Conservation (phyloP, 2,888 invertebrate genomes). For the Hypselothyrea guttata region DNA sequence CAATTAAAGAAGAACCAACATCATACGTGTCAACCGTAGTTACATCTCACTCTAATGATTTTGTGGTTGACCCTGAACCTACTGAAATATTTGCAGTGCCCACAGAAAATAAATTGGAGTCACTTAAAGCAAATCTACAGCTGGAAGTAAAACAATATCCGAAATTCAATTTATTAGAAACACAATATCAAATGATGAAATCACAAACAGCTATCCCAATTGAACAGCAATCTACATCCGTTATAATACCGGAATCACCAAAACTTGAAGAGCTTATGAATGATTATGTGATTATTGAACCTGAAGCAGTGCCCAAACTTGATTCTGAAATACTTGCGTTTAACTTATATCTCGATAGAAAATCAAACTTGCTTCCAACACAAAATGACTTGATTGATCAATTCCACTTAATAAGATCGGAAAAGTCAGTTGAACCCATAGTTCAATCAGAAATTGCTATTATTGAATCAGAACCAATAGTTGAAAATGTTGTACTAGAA, state of each 20-base stretch:
- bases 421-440: slow-evolving; percentile 2
- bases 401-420: slow-evolving; percentile 17
- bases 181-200: slow-evolving; percentile 43
- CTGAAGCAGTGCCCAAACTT: slow-evolving; percentile 58
- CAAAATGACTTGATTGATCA: slow-evolving; percentile 11
- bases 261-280: slow-evolving; percentile 37
- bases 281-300: slow-evolving; percentile 75
- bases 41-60: slow-evolving; percentile 54
- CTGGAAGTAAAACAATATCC: slow-evolving; percentile 40
- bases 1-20: slow-evolving; percentile 18
- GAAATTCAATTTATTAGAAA: slow-evolving; percentile 37
- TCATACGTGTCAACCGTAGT: slow-evolving; percentile 60
- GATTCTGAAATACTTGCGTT: slow-evolving; percentile 60
- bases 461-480: not conserved
- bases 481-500: slow-evolving; percentile 6
- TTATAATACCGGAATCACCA: slow-evolving; percentile 10
- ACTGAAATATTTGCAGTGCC: slow-evolving; percentile 3
- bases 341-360: slow-evolving; percentile 63
- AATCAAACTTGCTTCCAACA: slow-evolving; percentile 31
- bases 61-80: slow-evolving; percentile 9
- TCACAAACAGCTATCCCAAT: slow-evolving; percentile 8
- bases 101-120: slow-evolving; percentile 25
- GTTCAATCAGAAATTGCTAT: too few species aligned
- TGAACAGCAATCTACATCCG: slow-evolving; percentile 3
- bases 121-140: slow-evolving; percentile 34